Percentiles rank a stretch among this genome's conserved stretches.
These are phyloP conservation scores for Cettia cetti DNA, from an alignment of 2,113 vertebrate species.

Conservation along the genomic window DNA sequence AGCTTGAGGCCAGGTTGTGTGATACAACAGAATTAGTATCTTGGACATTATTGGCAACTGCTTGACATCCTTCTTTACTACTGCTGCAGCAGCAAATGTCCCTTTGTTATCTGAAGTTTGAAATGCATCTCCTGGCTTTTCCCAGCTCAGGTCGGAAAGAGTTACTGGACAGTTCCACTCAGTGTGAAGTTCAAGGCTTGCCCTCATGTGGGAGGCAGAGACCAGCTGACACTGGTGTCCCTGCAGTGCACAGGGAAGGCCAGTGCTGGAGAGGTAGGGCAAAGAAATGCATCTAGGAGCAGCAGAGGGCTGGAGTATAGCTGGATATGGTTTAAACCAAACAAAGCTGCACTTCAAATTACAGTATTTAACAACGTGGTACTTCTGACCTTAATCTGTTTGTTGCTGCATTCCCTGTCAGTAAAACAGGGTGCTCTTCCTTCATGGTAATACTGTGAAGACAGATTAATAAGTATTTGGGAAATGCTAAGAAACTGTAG, in stretches of 20 bases:
- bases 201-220: neutral
- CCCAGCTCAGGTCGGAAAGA: rapidly evolving
- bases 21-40: neutral
- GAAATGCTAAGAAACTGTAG: neutral
- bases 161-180: neutral
- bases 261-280: neutral
- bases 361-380: neutral
- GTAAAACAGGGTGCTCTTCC: neutral
- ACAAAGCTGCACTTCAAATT: neutral
- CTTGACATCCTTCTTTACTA: neutral
- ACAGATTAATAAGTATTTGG: neutral
- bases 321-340: neutral
- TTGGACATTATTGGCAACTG: neutral
- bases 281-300: neutral
- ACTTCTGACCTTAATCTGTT: neutral
- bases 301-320: neutral
- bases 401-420: neutral
- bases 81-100: neutral
- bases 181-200: neutral
- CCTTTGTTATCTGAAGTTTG: neutral
- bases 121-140: neutral
- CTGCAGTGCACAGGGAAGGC: rapidly evolving
- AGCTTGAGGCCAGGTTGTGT: neutral
- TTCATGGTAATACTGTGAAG: neutral
- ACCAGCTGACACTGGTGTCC: neutral